These are phyloP conservation scores for Spodoptera picta DNA, from an alignment of 2,888 invertebrate species.

Conservation along the genomic window DNA sequence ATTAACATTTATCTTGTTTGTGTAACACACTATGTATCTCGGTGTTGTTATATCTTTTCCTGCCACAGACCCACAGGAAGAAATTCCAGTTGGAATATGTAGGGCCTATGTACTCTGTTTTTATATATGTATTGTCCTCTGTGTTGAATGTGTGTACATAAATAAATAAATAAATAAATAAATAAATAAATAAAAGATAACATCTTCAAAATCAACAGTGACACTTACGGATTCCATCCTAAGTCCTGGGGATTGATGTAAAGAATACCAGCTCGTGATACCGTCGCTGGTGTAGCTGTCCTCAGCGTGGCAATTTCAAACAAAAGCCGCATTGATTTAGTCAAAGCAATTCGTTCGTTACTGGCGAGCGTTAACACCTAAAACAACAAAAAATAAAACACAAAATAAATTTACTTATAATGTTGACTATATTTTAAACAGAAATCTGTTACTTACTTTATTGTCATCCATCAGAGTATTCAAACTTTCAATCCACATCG, in stretches of 20 bases:
- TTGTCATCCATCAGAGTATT: conserved; percentile 99
- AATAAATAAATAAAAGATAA: too few species aligned
- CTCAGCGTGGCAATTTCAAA: conserved; percentile 97
- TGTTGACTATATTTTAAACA: too few species aligned
- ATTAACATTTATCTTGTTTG: too few species aligned
- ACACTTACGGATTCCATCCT: conserved; percentile 96
- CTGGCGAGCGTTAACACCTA: conserved; percentile 96
- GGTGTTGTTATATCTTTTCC: too few species aligned
- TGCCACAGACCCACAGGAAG: too few species aligned
- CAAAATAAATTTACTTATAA: background rate
- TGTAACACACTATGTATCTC: too few species aligned
- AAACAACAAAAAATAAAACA: conserved; percentile 2
- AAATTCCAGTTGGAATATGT: too few species aligned
- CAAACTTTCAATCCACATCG: conserved; percentile 99
- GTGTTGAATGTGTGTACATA: too few species aligned
- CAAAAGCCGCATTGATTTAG: conserved; percentile 95
- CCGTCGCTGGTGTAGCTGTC: conserved; percentile 98
- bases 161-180: too few species aligned
- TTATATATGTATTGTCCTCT: too few species aligned
- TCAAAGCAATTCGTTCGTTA: conserved; percentile 97
- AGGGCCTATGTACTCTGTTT: too few species aligned
- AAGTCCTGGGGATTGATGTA: conserved; percentile 98
- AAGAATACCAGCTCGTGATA: conserved; percentile 97
- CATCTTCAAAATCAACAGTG: background rate
- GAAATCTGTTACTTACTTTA: conserved; percentile 88